These are phyloP conservation scores for Aegotheles bennettii DNA, from an alignment of 2,113 vertebrate genomes.

Conservation along the genomic window DNA sequence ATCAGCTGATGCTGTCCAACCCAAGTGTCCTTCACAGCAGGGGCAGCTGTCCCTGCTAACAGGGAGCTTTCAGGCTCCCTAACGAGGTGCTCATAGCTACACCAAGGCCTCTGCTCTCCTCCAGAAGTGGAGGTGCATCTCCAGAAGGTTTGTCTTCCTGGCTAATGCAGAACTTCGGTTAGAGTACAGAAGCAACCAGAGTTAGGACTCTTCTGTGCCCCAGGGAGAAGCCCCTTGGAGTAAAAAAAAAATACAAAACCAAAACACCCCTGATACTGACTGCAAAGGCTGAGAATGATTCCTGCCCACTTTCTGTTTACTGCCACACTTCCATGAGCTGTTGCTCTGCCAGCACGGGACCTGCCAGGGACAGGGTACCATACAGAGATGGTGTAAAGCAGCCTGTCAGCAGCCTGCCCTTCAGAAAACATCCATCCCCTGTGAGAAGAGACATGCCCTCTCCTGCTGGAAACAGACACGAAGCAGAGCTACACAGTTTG, in stretches of 20 bases:
- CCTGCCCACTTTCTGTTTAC: background rate
- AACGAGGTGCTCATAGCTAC: rapidly evolving
- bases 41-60: background rate
- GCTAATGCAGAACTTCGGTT: background rate
- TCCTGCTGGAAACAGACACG: background rate
- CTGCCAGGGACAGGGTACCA: background rate
- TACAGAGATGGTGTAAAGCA: background rate
- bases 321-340: background rate
- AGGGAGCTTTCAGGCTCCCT: background rate
- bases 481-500: rapidly evolving
- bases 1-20: background rate
- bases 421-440: background rate
- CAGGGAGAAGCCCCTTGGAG: background rate
- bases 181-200: background rate
- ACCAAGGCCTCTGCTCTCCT: background rate
- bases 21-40: background rate
- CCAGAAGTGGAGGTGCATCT: background rate
- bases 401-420: background rate
- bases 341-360: background rate
- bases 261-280: background rate
- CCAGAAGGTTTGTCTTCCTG: background rate
- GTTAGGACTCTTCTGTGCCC: background rate
- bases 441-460: background rate
- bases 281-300: background rate
- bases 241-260: too few relatives aligned